A percentile compares a stretch with the other conserved stretches of the same genome.
phyloP scores from a whole-genome alignment of 2,888 invertebrate genomes.

The Isotomurus palustris region DNA sequence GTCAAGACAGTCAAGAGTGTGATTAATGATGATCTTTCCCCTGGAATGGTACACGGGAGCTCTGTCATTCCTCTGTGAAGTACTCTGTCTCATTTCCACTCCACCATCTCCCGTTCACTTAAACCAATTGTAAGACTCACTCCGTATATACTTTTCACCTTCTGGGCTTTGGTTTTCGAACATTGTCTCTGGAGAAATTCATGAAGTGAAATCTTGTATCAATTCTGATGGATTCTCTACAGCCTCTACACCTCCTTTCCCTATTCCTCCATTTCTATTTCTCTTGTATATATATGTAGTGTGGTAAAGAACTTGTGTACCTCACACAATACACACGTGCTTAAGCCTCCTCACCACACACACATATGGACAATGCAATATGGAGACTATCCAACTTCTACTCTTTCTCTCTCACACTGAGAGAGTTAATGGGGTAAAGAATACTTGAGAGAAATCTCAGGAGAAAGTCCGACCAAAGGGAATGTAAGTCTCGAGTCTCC shows the following conservation, averaged over 20 bases:
- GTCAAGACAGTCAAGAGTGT: constrained; percentile 21
- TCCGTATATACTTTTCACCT: background rate
- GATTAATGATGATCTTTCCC: constrained; percentile 43
- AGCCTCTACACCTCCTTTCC: background rate
- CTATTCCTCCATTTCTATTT: too few relatives aligned
- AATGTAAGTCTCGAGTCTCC: too few relatives aligned
- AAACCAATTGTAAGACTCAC: background rate
- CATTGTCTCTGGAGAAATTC: too few relatives aligned
- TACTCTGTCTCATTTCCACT: constrained; percentile 7
- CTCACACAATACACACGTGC: too few relatives aligned
- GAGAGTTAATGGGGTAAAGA: background rate
- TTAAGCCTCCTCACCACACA: too few relatives aligned
- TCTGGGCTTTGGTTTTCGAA: background rate
- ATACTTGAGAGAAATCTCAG: background rate
- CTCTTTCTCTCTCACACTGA: background rate
- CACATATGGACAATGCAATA: too few relatives aligned
- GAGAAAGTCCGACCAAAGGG: too few relatives aligned
- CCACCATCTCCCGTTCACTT: background rate
- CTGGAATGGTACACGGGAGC: constrained; percentile 25
- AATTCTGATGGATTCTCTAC: background rate
- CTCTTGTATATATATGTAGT: too few relatives aligned
- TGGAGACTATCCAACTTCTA: too few relatives aligned
- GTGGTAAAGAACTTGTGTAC: too few relatives aligned
- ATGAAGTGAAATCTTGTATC: too few relatives aligned
- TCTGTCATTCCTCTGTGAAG: constrained; percentile 25